Base-by-base conservation (phyloP, 2,888 invertebrate genomes). In the Dasypogon diadema region DNA sequence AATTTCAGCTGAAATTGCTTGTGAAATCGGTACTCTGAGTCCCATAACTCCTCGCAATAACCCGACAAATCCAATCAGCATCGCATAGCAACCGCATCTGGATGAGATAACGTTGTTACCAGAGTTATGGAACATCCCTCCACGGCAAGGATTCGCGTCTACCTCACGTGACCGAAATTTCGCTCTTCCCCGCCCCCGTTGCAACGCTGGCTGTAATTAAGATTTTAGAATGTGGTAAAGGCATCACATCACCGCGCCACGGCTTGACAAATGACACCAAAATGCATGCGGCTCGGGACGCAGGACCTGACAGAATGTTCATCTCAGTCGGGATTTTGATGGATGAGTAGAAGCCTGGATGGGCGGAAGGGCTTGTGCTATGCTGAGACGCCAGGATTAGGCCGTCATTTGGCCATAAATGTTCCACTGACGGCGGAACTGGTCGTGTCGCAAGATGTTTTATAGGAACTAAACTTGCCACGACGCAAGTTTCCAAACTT, bases 291-390 rank as follows among this genome's bases (percentile, higher is more conserved):
- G n/a, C n/a, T 3, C 2, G 42, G n/a, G 10, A 2, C 6, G 2
- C 30, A 5, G 30, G 30, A 5, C n/a, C 12, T 48, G 48, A 21
- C 65, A 68, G 65, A 12, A 68, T 68, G 46, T 68, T 68, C 48
- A 68, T 68, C 65, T 68, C 65, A 24, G 24, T 48, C 48, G 65
- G 37, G 48, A 68, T 46, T 68, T 68, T 68, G 65, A 68, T 68
- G 65, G 65, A 68, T 68, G 65, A 68, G 18, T 16, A 34, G 14
- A 22, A 48, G 48, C 65, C 24, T 5, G 42, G 42, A 18, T 63
- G 63, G 24, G 26, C 6, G 18, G 18, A 12, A 2, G 5, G 54
- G 6, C 18, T 6, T 14, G 12, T 54, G 22, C 5, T 5, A 18
- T 54, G 54, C 54, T 8, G 54, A 12, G 54, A 18, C 21, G 54